Evolutionary conservation across 2,113 vertebrate species (phyloP), one percentile per base, ranked within the genome.

Genomic region (Coturnix japonica): DNA sequence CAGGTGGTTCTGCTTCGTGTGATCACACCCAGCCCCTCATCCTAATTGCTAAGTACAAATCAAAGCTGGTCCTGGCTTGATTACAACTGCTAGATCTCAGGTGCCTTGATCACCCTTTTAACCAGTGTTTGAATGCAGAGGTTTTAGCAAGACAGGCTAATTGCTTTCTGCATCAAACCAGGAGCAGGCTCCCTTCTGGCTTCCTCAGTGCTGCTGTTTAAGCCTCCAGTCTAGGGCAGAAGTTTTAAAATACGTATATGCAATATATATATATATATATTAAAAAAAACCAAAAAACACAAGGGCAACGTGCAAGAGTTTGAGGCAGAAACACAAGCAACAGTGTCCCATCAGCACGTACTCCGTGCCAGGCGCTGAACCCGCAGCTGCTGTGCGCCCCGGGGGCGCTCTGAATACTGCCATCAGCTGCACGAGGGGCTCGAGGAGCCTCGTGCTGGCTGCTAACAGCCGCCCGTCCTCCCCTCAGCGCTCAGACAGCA

Each of bases 251-350:
- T 4, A 43, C 0, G 1, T 11, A 7, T 6, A 53, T 53, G 7
- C 25, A 26, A 51, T 5, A 19, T 2, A 44, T 23, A 7, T 49
- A 13, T 13, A 13, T 5, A 26, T 2, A 39, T 6, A 23, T 11
- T n/a, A n/a, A n/a, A n/a, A 49, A 6, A 23, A 13, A 44, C 22
- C 6, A 23, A 13, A 7, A 13, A 4, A 26, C 2, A 39, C 9
- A 26, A 11, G 20, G 20, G 6, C 35, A 78, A n/a, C 1, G 9
- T 17, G 8, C 6, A 20, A 31, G 4, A 49, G 14, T 31, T 59
- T 17, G 49, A 46, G 39, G 26, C 6, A 22, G 26, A 39, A 73
- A 1, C 3, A 25, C 37, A 19, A 14, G 0, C 0, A 1, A 6
- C 23, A 26, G 3, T 21, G 3, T 6, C 12, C 54, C 2, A 13